Percentiles rank a stretch among this genome's conserved stretches.
These are phyloP conservation scores for Heliconius eleuchia DNA, from an alignment of 1,140 invertebrate species.

Conservation along the genomic window DNA sequence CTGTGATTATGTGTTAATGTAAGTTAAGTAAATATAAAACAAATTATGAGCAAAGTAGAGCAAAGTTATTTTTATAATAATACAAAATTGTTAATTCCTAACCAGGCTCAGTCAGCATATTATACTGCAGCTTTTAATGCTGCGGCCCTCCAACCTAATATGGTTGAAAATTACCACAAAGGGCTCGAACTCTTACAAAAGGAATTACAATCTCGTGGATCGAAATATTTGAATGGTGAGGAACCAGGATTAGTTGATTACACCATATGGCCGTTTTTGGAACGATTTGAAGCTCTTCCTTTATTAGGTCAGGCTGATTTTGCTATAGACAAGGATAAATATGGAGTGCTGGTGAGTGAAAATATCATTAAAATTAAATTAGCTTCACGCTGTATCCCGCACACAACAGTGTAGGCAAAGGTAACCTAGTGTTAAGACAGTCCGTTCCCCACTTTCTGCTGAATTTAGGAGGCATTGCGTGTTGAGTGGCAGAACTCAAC, in stretches of 20 bases:
- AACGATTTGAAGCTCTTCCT: conserved; percentile 84
- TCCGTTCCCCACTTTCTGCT: too few relatives aligned
- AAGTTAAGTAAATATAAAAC: too few relatives aligned
- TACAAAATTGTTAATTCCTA: conserved; percentile 14
- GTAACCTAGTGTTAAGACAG: too few relatives aligned
- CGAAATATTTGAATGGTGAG: conserved; percentile 85
- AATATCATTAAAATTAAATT: not conserved
- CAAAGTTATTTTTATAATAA: too few relatives aligned
- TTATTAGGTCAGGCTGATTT: conserved; percentile 82
- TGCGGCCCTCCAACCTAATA: conserved; percentile 49
- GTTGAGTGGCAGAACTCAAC: too few relatives aligned
- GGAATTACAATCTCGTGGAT: conserved; percentile 84
- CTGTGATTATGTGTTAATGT: too few relatives aligned
- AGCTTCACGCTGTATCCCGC: too few relatives aligned
- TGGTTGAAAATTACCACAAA: conserved; percentile 62
- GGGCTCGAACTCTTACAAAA: conserved; percentile 85
- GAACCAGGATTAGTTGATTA: conserved; percentile 90
- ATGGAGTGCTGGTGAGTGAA: conserved; percentile 62
- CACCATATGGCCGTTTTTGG: conserved; percentile 95
- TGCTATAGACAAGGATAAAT: conserved; percentile 73
- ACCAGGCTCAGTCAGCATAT: conserved; percentile 69
- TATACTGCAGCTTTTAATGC: conserved; percentile 72
- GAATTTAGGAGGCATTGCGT: too few relatives aligned
- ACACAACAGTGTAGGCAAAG: too few relatives aligned
- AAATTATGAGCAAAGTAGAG: too few relatives aligned